Evolutionary conservation across 2,888 invertebrate genomes (phyloP).

Genomic region (Julus scanicus): DNA sequence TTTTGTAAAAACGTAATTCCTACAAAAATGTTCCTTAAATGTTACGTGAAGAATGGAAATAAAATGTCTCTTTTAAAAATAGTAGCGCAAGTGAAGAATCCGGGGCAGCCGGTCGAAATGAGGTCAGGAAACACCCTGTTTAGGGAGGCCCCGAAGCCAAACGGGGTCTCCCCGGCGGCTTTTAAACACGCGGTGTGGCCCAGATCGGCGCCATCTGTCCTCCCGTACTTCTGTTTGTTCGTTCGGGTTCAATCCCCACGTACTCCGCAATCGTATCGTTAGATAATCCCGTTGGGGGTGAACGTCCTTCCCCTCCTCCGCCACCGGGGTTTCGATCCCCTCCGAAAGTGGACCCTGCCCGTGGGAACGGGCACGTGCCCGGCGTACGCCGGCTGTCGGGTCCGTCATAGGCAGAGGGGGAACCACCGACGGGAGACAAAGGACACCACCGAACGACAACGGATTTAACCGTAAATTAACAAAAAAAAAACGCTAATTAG

Average conservation of each 20-base stretch:
- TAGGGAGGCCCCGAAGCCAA: too few relatives aligned
- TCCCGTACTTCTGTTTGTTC: background rate
- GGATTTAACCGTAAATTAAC: background rate
- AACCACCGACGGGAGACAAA: background rate
- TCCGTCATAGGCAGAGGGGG: background rate
- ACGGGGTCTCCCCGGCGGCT: too few relatives aligned
- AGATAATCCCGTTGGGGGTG: background rate
- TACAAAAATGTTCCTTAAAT: too few relatives aligned
- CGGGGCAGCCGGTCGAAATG: too few relatives aligned
- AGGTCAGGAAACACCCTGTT: too few relatives aligned
- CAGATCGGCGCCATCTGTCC: constrained; percentile 15
- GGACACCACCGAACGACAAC: background rate
- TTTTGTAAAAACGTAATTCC: too few relatives aligned
- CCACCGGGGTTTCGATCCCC: background rate
- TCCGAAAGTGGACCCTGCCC: background rate
- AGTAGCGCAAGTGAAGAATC: too few relatives aligned
- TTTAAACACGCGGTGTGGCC: background rate
- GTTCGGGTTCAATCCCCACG: background rate
- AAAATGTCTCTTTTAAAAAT: too few relatives aligned
- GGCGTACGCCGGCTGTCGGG: background rate
- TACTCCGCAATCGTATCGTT: background rate
- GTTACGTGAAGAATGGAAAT: too few relatives aligned
- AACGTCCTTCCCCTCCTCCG: background rate
- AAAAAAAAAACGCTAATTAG: background rate
- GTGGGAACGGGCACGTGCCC: background rate